Evolutionary conservation across 92 coral and sea anemone genomes (phyloP).

Genomic region (Zoanthus gigantus): DNA sequence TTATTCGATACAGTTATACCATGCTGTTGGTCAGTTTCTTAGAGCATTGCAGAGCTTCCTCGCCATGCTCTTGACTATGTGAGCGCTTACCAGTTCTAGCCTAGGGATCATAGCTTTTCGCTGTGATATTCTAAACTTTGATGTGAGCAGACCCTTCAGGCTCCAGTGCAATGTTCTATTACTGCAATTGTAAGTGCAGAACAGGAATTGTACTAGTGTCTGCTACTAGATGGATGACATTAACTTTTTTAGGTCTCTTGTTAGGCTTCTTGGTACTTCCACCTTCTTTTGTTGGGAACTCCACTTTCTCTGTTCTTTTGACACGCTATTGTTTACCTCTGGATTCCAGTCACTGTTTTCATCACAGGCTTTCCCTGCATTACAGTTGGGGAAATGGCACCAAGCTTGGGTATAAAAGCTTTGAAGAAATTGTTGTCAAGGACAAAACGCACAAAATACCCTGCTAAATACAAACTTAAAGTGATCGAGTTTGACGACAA

Average conservation of each 20-base stretch:
- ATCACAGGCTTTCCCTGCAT: conserved; percentile 27
- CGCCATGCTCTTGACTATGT: neutral
- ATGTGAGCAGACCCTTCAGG: neutral
- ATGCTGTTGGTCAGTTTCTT: conserved; percentile 23
- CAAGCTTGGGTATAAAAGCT: neutral
- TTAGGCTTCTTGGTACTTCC: too few relatives aligned
- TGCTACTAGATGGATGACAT: neutral
- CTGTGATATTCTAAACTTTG: neutral
- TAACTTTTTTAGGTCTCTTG: neutral
- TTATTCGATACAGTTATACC: conserved; percentile 71
- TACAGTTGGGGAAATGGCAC: neutral
- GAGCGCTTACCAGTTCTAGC: conserved; percentile 10
- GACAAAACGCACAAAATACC: neutral
- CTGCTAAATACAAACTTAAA: conserved; percentile 3
- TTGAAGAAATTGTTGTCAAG: neutral
- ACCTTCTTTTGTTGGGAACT: too few relatives aligned
- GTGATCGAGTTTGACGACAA: neutral
- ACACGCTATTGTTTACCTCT: neutral
- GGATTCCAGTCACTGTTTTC: conserved; percentile 6
- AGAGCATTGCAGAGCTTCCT: neutral
- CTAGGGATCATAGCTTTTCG: neutral
- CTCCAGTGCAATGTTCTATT: too few relatives aligned
- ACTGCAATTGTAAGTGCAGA: too few relatives aligned
- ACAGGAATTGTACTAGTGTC: too few relatives aligned
- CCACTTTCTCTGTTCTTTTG: too few relatives aligned